These are phyloP conservation scores for Amazona finschi DNA, from an alignment of 2,797 vertebrate genomes.

Conservation along the genomic window DNA sequence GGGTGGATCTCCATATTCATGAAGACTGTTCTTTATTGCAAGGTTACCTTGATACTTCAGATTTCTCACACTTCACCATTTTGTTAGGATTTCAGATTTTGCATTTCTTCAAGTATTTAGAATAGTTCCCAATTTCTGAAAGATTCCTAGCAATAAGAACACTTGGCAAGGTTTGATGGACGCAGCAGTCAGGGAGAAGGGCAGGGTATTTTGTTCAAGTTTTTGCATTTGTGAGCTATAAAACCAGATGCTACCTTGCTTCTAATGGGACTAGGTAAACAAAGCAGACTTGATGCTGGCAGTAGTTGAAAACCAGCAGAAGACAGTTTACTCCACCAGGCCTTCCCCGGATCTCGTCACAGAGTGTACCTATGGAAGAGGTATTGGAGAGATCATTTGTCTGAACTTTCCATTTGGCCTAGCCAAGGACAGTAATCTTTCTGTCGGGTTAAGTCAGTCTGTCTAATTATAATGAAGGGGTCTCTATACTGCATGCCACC, in stretches of 20 bases:
- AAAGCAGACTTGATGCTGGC: not conserved
- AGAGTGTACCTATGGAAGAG: accelerated
- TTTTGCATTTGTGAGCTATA: not conserved
- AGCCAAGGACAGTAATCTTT: not conserved
- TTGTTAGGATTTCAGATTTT: not conserved
- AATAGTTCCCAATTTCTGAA: not conserved
- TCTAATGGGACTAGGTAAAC: not conserved
- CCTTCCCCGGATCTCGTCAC: not conserved
- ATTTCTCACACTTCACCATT: not conserved
- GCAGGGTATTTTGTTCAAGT: not conserved
- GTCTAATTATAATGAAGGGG: not conserved
- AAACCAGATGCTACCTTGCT: not conserved
- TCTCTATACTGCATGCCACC: not conserved
- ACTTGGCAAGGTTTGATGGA: not conserved
- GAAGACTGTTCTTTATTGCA: not conserved
- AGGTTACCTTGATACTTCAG: accelerated
- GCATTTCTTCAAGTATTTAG: not conserved
- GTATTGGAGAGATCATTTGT: not conserved
- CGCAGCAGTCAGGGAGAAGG: not conserved
- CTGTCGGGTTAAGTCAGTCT: not conserved
- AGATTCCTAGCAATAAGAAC: not conserved
- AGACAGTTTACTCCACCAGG: not conserved
- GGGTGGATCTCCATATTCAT: not conserved
- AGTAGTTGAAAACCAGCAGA: not conserved
- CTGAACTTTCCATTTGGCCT: not conserved